Evolutionary conservation across 2,888 invertebrate genomes (phyloP), one percentile per base, ranked within the genome.

Genomic region (Dilophus febrilis): DNA sequence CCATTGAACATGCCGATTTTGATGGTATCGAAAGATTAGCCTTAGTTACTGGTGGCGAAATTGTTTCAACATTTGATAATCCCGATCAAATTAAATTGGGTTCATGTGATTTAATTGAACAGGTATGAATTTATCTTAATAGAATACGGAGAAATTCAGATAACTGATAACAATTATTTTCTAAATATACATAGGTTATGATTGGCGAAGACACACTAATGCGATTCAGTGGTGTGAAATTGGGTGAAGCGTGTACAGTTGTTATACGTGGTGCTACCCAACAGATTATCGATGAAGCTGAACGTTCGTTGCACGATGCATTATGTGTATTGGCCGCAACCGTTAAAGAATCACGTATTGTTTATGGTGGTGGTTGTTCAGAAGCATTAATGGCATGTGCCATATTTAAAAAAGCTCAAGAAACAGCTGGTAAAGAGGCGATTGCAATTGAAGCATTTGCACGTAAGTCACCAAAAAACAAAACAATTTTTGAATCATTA

Each of bases 1-100:
- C 98, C 2, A 98, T 99, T 50, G 98, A 99, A 57, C 98, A 99
- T 60, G 98, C 98, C 3, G 98, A 99, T 61, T 99, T 99, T 58
- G 97, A 98, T 61, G 98, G 98, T 38, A 94, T 99, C 53, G 97
- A 99, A 61, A 74, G 97, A 45, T 67, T 99, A 42, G 95, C 97
- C 19, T 72, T 97, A 18, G 98, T 98, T 12, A 91, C 95, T 45
- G 97, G 92, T 40, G 97, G 92, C 43, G 98, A 98, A 66, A 98
- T 98, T 51, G 91, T 86, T 2, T 98, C 97, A 13, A 99, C 98
- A 1, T 99, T 98, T 57, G 97, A 97, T 55, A 74, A 83, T 45
- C 97, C 97, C 0, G 83, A 87, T 12, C 64, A 78, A 50, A 90
- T 92, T 4, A 91, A 88, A 60, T 69, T 98, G 42, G 98, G 98